Percentiles rank a stretch among this genome's conserved stretches.
Evolutionary conservation across 1,140 invertebrate species (phyloP).

Genomic region (Papilio polyxenes): DNA sequence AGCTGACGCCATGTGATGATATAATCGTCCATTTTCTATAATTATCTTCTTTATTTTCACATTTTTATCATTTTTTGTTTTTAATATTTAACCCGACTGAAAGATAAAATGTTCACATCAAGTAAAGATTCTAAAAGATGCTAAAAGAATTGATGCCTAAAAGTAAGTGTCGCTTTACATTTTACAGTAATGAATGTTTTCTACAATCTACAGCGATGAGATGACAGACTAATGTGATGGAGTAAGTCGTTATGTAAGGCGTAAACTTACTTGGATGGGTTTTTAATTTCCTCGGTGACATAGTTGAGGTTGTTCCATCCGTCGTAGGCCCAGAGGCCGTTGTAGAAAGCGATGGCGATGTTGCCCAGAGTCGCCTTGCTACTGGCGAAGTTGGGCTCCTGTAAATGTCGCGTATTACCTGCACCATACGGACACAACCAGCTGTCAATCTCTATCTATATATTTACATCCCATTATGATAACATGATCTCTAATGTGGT

Average conservation of each 20-base stretch:
- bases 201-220: background rate
- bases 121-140: no score
- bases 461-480: constrained; percentile 64
- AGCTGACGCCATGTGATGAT: no score
- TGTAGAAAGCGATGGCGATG: constrained; percentile 98
- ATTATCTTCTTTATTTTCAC: no score
- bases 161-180: background rate
- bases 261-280: constrained; percentile 92
- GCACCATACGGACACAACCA: constrained; percentile 79
- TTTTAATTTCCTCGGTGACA: constrained; percentile 99
- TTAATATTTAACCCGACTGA: no score
- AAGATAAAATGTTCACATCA: no score
- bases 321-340: constrained; percentile 99
- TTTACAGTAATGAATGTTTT: background rate
- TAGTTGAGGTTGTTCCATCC: constrained; percentile 99
- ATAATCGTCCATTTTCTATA: no score
- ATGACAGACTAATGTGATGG: background rate
- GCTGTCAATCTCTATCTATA: constrained; percentile 70
- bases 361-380: constrained; percentile 91
- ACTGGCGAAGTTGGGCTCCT: constrained; percentile 88
- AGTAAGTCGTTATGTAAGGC: constrained; percentile 15
- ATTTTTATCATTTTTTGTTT: no score
- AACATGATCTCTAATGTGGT: constrained; percentile 42
- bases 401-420: constrained; percentile 94
- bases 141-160: background rate